Evolutionary conservation across 1,140 invertebrate species (phyloP).

Genomic region (Bombus consobrinus): DNA sequence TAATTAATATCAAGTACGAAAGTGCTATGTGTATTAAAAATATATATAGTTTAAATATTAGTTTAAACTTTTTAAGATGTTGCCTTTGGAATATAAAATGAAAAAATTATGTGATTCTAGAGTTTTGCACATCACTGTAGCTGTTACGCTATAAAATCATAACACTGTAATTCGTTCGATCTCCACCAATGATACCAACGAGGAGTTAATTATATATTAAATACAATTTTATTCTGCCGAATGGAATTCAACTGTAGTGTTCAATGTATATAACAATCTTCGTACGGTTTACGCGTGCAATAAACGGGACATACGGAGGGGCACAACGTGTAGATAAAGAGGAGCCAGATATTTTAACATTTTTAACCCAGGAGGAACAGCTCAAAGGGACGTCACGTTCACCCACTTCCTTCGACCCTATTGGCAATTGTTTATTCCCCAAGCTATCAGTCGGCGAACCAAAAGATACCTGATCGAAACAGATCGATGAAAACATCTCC

Average conservation of each 20-base stretch:
- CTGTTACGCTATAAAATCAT: too few relatives aligned
- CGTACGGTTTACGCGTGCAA: background rate
- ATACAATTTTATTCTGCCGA: background rate
- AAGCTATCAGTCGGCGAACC: background rate
- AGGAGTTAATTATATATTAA: too few relatives aligned
- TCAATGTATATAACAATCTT: background rate
- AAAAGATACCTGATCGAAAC: background rate
- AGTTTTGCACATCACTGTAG: too few relatives aligned
- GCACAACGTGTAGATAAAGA: background rate
- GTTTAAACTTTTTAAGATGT: too few relatives aligned
- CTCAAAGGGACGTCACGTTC: slow-evolving; percentile 8
- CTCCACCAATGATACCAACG: too few relatives aligned
- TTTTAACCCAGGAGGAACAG: background rate
- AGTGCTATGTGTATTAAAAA: too few relatives aligned
- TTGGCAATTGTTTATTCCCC: slow-evolving; percentile 12
- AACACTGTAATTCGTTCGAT: too few relatives aligned
- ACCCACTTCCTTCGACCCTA: slow-evolving; percentile 3
- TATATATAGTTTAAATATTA: too few relatives aligned
- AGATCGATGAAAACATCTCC: background rate
- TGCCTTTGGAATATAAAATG: too few relatives aligned
- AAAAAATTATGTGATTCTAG: too few relatives aligned
- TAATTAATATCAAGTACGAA: too few relatives aligned
- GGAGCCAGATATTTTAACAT: background rate
- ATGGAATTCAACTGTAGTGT: background rate
- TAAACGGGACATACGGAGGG: background rate